Conservation (phyloP, 2,113 vertebrate genomes). For the Perognathus longimembris region DNA sequence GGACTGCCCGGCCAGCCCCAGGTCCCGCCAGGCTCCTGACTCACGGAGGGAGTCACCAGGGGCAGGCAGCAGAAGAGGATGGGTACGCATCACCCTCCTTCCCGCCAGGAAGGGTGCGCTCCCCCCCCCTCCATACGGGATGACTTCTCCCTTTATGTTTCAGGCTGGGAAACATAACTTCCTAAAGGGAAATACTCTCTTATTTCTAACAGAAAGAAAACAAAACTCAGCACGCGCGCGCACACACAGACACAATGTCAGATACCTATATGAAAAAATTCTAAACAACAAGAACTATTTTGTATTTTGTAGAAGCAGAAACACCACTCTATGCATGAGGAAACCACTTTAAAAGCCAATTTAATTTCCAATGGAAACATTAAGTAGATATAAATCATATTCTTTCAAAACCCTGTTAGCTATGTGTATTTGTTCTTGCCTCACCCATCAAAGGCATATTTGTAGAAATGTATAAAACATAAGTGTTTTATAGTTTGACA, state of each 20-base stretch:
- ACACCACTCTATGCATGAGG: slow-evolving; percentile 13
- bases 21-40: background rate
- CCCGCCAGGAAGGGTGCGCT: background rate
- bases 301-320: slow-evolving; percentile 48
- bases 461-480: background rate
- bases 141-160: slow-evolving; percentile 9
- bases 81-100: background rate
- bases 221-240: background rate
- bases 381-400: slow-evolving; percentile 18
- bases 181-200: background rate
- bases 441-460: background rate
- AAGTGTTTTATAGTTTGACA: background rate
- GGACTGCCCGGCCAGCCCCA: background rate
- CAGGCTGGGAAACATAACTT: background rate
- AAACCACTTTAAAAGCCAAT: slow-evolving; percentile 58
- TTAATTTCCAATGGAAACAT: slow-evolving; percentile 27
- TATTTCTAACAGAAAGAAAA: no score
- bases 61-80: background rate
- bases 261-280: background rate
- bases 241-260: no score
- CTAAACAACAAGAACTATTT: background rate
- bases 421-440: background rate
- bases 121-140: background rate
- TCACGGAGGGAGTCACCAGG: background rate
- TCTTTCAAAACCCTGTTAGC: slow-evolving; percentile 1